phyloP scores from a whole-genome alignment of 2,113 vertebrate genomes.

The Chaenogobius annularis region DNA sequence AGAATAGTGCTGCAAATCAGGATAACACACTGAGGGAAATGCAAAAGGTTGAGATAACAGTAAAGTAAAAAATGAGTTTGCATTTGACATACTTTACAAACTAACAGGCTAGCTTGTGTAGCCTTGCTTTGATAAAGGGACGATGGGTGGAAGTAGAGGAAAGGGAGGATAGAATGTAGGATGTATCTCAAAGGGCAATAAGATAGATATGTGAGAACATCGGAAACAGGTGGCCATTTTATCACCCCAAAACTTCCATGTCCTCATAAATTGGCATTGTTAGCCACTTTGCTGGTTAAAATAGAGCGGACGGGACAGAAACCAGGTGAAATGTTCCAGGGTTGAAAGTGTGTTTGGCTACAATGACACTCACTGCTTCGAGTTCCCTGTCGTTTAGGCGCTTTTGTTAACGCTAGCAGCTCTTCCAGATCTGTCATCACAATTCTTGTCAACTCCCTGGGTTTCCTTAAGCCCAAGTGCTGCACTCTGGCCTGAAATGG shows the following conservation, averaged over 20 bases:
- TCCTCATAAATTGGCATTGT: constrained; percentile 42
- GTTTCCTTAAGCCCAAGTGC: constrained; percentile 17
- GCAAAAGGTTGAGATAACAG: constrained; percentile 6
- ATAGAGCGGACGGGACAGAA: constrained; percentile 9
- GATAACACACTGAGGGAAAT: constrained; percentile 14
- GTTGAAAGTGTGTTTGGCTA: constrained; percentile 8
- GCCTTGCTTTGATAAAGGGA: constrained; percentile 10
- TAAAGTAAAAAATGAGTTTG: neutral
- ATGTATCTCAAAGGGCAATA: constrained; percentile 36
- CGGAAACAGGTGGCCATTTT: constrained; percentile 33
- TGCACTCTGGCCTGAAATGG: constrained; percentile 43
- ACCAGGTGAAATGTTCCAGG: neutral
- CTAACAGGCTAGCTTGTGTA: constrained; percentile 9
- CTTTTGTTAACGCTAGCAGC: constrained; percentile 7
- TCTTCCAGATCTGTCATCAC: constrained; percentile 43
- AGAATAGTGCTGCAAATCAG: constrained; percentile 34
- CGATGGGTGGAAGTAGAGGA: constrained; percentile 29
- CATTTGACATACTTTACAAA: neutral
- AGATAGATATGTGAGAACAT: constrained; percentile 30
- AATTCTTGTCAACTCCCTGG: constrained; percentile 50
- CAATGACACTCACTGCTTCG: neutral
- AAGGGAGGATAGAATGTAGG: constrained; percentile 19
- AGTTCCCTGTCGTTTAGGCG: constrained; percentile 2
- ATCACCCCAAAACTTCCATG: constrained; percentile 18
- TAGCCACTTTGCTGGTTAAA: constrained; percentile 4